A percentile compares a stretch with the other conserved stretches of the same genome.
phyloP scores from a whole-genome alignment of 2,888 invertebrate genomes.

The Noctua pronuba region DNA sequence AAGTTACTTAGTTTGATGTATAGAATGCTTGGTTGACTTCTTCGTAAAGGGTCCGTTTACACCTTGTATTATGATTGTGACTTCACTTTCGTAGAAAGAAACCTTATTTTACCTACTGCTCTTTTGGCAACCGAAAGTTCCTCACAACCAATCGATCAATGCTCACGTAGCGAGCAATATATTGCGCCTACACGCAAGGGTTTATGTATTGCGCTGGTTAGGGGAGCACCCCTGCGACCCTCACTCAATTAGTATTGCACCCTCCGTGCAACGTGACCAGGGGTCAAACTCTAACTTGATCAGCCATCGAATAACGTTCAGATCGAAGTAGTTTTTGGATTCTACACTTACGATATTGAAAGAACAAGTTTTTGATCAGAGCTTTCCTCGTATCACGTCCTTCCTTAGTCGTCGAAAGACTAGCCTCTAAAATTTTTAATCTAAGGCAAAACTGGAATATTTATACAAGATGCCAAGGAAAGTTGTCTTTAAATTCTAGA shows the following conservation, averaged over 20 bases:
- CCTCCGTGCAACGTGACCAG: slow-evolving; percentile 55
- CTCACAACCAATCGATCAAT: slow-evolving; percentile 39
- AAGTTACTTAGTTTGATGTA: too few species aligned
- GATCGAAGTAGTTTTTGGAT: not conserved
- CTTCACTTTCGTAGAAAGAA: not conserved
- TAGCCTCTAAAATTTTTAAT: not conserved
- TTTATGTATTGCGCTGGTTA: slow-evolving; percentile 55
- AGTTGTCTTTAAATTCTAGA: not conserved
- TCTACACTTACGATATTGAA: not conserved
- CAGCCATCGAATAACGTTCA: slow-evolving; percentile 3
- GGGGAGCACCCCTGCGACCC: slow-evolving; percentile 47
- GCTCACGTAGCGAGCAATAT: slow-evolving; percentile 22
- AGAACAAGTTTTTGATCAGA: not conserved
- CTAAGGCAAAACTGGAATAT: not conserved
- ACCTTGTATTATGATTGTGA: too few species aligned
- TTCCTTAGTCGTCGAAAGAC: not conserved
- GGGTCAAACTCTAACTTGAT: slow-evolving; percentile 11
- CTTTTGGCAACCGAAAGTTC: not conserved
- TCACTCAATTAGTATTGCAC: slow-evolving; percentile 58
- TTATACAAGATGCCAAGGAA: not conserved
- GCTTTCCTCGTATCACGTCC: not conserved
- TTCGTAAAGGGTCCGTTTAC: too few species aligned
- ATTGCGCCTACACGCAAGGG: slow-evolving; percentile 58
- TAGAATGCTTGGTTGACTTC: too few species aligned
- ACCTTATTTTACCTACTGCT: not conserved